phyloP scores from a whole-genome alignment of 30 jellyfish, hydroid and myxozoan genomes.

The Catostylus mosaicus region DNA sequence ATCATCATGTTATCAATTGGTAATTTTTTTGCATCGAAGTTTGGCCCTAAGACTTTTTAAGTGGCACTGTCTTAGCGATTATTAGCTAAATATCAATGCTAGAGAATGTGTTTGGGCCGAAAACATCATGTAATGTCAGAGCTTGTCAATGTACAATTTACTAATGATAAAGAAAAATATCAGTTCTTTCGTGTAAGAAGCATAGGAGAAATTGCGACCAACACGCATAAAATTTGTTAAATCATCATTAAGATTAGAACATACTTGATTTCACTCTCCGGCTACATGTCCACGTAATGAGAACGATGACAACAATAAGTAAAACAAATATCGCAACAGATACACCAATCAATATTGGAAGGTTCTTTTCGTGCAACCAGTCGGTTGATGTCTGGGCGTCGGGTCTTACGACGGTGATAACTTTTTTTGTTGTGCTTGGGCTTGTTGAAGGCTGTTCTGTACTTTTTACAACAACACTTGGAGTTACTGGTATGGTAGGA shows the following conservation, averaged over 20 bases:
- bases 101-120: no score
- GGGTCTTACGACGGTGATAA: background rate
- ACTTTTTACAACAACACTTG: background rate
- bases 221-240: background rate
- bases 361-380: constrained; percentile 55
- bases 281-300: constrained; percentile 5
- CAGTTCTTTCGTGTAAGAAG: no score
- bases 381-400: background rate
- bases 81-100: no score
- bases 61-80: no score
- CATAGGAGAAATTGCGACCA: no score
- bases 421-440: background rate
- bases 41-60: no score
- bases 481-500: background rate
- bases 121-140: no score
- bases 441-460: background rate
- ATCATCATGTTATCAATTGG: no score
- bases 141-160: no score
- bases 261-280: constrained; percentile 30
- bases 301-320: constrained; percentile 31
- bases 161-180: background rate
- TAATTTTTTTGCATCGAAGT: no score
- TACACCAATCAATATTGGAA: constrained; percentile 51
- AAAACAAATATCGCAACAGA: constrained; percentile 27
- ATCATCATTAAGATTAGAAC: background rate